These are phyloP conservation scores for Mus musculus DNA, from an alignment of 2,113 vertebrate genomes.

Conservation along the genomic window GRCm39 chr9:15510501-15511000, in stretches of 20 bases:
- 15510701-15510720: background rate
- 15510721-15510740: background rate
- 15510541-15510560: background rate
- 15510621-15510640: background rate
- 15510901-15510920: background rate
- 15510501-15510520: background rate
- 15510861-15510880: slow-evolving; percentile 6
- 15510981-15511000: slow-evolving; percentile 85
- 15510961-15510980: slow-evolving; percentile 28
- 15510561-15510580: background rate
- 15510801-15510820: background rate
- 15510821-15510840: background rate
- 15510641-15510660: background rate
- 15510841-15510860: background rate
- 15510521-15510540: background rate
- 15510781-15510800: background rate
- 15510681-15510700: background rate
- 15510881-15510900: background rate
- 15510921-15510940: background rate
- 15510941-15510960: background rate
- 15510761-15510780: background rate
- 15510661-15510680: background rate
- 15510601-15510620: background rate
- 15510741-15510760: background rate
- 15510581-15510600: background rate